Percentiles rank a stretch among this genome's conserved stretches.
These are phyloP conservation scores for Augochlorella aurata DNA, from an alignment of 2,888 invertebrate genomes.

Conservation along the genomic window DNA sequence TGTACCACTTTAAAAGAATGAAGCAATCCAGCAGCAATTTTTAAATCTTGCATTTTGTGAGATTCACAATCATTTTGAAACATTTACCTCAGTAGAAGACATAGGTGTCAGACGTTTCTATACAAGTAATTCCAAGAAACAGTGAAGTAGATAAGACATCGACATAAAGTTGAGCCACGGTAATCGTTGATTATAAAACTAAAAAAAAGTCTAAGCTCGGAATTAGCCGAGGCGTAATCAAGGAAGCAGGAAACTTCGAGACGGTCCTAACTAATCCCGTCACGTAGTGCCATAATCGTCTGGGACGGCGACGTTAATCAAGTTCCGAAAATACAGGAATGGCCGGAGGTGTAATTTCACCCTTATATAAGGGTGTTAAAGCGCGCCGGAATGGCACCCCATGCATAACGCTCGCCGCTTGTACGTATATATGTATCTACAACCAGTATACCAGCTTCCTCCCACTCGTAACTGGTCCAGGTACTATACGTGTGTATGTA, in stretches of 20 bases:
- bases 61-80: no score
- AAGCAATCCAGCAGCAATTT: no score
- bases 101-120: not conserved
- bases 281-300: conserved; percentile 68
- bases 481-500: conserved; percentile 49
- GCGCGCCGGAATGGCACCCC: conserved; percentile 74
- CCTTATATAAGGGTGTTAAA: conserved; percentile 73
- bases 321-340: conserved; percentile 75
- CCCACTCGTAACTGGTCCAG: conserved; percentile 65
- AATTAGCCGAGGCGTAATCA: conserved; percentile 32
- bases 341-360: conserved; percentile 72
- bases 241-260: conserved; percentile 50
- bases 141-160: not conserved
- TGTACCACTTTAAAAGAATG: no score
- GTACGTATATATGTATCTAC: conserved; percentile 45
- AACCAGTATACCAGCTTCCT: conserved; percentile 49
- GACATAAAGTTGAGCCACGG: not conserved
- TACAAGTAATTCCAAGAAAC: not conserved
- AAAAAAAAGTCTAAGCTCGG: not conserved
- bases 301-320: conserved; percentile 71
- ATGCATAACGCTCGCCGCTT: conserved; percentile 69
- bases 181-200: conserved; percentile 17
- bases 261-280: conserved; percentile 64
- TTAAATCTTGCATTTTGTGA: no score
- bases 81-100: no score